These are phyloP conservation scores for Saccostrea glomerata DNA, from an alignment of 1,140 invertebrate genomes.

Conservation along the genomic window DNA sequence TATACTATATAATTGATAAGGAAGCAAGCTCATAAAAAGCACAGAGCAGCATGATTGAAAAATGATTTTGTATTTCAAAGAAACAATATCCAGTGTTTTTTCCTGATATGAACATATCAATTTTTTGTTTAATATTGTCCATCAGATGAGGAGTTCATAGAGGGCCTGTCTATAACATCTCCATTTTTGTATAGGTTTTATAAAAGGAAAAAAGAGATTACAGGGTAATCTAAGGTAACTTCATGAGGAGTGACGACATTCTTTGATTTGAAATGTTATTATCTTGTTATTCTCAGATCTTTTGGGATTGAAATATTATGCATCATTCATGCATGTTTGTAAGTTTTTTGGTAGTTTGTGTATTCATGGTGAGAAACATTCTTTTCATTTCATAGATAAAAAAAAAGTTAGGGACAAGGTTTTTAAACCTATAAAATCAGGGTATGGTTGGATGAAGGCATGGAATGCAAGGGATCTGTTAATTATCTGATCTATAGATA, in stretches of 20 bases:
- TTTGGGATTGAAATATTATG: background rate
- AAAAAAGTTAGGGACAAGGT: background rate
- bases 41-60: no score
- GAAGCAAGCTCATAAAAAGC: no score
- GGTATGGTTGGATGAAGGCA: background rate
- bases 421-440: background rate
- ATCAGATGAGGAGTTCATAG: no score
- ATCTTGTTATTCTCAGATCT: background rate
- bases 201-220: background rate
- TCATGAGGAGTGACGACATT: background rate
- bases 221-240: background rate
- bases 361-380: background rate
- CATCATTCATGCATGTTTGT: background rate
- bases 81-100: no score
- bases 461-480: constrained; percentile 12
- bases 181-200: no score
- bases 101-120: no score
- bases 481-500: background rate
- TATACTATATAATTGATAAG: no score
- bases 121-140: no score
- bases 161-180: no score
- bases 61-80: no score
- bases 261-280: background rate
- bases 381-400: background rate
- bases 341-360: background rate